Conservation (phyloP, 2,888 invertebrate genomes). For the Eremobia ochroleuca region DNA sequence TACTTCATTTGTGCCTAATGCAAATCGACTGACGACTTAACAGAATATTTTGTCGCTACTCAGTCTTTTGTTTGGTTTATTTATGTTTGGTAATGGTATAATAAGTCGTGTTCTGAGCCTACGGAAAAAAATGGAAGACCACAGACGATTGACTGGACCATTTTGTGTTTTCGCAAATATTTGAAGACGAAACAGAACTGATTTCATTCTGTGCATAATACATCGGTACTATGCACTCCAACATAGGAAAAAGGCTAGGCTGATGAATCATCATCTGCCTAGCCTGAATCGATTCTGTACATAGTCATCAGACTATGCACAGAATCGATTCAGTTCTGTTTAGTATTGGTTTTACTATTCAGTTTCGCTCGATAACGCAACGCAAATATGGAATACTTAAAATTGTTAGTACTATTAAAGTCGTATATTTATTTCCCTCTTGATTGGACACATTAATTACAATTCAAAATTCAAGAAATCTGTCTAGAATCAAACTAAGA, state of each 20-base stretch:
- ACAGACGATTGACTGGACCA: not conserved
- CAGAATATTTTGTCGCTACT: slow-evolving; percentile 62
- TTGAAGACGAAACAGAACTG: not conserved
- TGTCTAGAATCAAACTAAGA: not conserved
- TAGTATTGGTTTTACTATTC: not conserved
- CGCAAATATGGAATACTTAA: not conserved
- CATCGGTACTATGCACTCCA: too few relatives aligned
- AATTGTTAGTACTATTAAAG: not conserved
- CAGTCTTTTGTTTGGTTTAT: slow-evolving; percentile 51
- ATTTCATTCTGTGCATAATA: too few relatives aligned
- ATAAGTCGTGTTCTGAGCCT: slow-evolving; percentile 38
- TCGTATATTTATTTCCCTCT: not conserved
- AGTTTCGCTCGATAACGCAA: not conserved
- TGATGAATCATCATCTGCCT: too few relatives aligned
- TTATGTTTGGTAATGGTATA: slow-evolving; percentile 56
- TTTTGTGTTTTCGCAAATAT: not conserved
- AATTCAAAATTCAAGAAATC: not conserved
- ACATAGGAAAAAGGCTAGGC: too few relatives aligned
- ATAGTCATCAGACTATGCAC: too few relatives aligned
- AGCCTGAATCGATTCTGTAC: too few relatives aligned
- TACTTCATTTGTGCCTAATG: slow-evolving; percentile 70
- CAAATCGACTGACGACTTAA: slow-evolving; percentile 67
- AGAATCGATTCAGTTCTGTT: not conserved
- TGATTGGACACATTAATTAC: not conserved
- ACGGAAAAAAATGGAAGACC: not conserved